These are phyloP conservation scores for Acipenser transmontanus DNA, from an alignment of 2,797 vertebrate genomes.

Conservation along the genomic window DNA sequence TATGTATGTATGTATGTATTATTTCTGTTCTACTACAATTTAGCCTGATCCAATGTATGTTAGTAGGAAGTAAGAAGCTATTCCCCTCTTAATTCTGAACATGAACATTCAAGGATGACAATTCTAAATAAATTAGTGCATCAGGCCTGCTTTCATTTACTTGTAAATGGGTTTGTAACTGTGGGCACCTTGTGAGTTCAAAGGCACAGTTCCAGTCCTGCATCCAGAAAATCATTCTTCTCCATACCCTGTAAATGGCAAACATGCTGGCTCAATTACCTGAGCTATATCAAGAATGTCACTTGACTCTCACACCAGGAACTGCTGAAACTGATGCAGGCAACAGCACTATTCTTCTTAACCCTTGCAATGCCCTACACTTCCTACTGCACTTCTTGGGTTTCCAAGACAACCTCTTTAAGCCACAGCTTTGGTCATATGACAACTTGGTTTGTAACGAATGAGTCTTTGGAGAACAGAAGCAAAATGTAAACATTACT, in stretches of 20 bases:
- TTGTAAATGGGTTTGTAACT: background rate
- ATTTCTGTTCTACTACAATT: no score
- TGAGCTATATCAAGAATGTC: background rate
- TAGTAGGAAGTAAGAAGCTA: no score
- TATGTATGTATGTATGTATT: no score
- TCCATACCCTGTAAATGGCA: conserved; percentile 2
- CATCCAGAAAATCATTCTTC: background rate
- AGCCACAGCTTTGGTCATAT: no score
- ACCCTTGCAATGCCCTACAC: background rate
- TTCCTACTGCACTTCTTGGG: background rate
- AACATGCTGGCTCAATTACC: background rate
- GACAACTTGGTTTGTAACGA: no score
- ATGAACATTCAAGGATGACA: background rate
- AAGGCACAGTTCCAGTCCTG: background rate
- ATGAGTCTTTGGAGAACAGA: no score
- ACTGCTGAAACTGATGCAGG: background rate
- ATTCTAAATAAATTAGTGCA: background rate
- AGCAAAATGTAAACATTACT: no score
- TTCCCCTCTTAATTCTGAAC: background rate
- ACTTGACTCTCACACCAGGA: background rate
- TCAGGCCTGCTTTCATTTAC: background rate
- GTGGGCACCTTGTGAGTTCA: background rate
- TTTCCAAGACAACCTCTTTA: background rate
- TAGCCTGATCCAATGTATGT: no score
- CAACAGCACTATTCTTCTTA: background rate